phyloP scores from a whole-genome alignment of 2,888 invertebrate genomes.

The Shargacucullia verbasci region DNA sequence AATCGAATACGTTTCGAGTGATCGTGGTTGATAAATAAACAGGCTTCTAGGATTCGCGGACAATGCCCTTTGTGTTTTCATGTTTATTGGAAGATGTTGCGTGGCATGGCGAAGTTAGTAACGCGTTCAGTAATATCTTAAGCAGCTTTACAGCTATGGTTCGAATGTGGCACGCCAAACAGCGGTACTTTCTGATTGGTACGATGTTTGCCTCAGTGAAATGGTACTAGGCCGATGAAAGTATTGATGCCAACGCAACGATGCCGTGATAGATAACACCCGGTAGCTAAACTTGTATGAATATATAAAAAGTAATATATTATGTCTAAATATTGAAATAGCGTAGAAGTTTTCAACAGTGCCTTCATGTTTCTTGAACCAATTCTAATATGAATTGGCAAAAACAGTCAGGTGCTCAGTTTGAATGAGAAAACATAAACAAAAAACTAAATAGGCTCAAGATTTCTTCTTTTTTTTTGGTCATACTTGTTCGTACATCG shows the following conservation, averaged over 20 bases:
- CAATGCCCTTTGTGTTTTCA: conserved; percentile 73
- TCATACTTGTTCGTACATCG: conserved; percentile 59
- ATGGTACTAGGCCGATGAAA: conserved; percentile 78
- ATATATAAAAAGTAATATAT: conserved; percentile 1
- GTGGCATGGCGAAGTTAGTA: conserved; percentile 29
- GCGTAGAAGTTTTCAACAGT: conserved; percentile 10
- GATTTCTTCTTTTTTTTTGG: conserved; percentile 59
- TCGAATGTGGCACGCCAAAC: conserved; percentile 70
- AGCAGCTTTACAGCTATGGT: conserved; percentile 53
- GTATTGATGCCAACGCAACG: conserved; percentile 61
- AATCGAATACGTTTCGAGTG: conserved; percentile 78
- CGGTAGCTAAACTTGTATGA: conserved; percentile 5
- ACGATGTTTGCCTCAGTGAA: conserved; percentile 73
- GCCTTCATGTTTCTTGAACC: conserved; percentile 14
- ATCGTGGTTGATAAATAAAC: conserved; percentile 81
- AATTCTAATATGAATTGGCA: conserved; percentile 5
- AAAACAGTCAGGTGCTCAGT: conserved; percentile 32
- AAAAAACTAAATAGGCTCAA: conserved; percentile 51
- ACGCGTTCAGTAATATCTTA: conserved; percentile 23
- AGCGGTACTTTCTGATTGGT: conserved; percentile 82
- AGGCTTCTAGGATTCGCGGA: conserved; percentile 74
- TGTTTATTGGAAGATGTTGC: conserved; percentile 45
- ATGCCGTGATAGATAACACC: conserved; percentile 38
- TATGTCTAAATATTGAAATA: background rate
- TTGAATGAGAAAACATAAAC: conserved; percentile 41